Evolutionary conservation across 2,113 vertebrate genomes (phyloP).

Genomic region (Myanophis thanlyinensis): DNA sequence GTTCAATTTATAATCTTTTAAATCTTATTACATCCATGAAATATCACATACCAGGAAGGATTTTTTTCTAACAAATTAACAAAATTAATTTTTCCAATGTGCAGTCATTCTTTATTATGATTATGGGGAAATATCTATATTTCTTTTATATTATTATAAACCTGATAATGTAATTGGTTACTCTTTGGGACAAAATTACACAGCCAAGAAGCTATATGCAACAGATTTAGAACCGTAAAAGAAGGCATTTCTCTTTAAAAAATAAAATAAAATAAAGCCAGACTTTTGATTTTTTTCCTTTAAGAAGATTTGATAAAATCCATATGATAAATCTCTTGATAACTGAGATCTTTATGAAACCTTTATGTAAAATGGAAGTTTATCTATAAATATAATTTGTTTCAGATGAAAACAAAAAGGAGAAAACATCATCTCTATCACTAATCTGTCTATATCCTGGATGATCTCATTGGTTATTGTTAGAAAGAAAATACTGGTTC

Average conservation of each 20-base stretch:
- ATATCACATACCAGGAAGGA: conserved; percentile 70
- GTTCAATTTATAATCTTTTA: conserved; percentile 71
- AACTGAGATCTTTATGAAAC: neutral
- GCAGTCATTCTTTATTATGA: conserved; percentile 33
- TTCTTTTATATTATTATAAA: conserved; percentile 43
- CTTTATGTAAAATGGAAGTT: neutral
- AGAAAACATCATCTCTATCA: neutral
- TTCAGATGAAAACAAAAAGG: neutral
- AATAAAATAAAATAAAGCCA: neutral
- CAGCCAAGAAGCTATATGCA: conserved; percentile 15
- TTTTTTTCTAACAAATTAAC: conserved; percentile 51
- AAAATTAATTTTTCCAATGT: conserved; percentile 66
- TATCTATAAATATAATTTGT: neutral
- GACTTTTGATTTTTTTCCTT: neutral
- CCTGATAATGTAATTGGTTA: neutral
- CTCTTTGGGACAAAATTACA: conserved; percentile 34
- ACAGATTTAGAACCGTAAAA: conserved; percentile 45
- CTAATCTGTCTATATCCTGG: neutral
- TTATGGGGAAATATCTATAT: conserved; percentile 45
- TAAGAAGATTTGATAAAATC: neutral
- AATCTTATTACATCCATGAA: conserved; percentile 71
- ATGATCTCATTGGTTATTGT: neutral
- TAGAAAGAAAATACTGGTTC: neutral
- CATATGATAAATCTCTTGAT: neutral
- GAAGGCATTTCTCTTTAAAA: conserved; percentile 51